Base-by-base conservation (phyloP, 23 tunicate genomes). In the Clavelina lepadiformis region DNA sequence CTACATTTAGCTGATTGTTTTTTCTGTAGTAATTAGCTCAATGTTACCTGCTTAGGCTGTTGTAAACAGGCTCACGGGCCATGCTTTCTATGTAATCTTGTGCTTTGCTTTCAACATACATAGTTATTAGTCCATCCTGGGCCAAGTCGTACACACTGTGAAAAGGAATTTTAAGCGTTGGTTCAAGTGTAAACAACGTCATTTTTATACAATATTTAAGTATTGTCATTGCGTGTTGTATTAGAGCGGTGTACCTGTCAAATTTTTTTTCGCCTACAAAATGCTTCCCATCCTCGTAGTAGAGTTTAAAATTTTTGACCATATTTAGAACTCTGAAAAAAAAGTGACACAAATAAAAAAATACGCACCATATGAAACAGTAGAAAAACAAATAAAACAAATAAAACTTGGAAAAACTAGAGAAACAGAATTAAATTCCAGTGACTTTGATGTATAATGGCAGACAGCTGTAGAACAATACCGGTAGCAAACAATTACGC, bases 181-280 rank as follows among this genome's bases (percentile, higher is more conserved):
- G 5, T 8, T 8, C 45, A 7, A 22, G 45, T 11, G 13, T 60
- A 7, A 24, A 7, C 67, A 28, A 60, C 27, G 6, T 32, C 11
- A 60, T 24, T 29, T 32, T 7, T 46, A 7, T 28, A 60, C 47
- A 53, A n/a, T 58, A n/a, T n/a, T n/a, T n/a, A n/a, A n/a, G n/a
- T n/a, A n/a, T n/a, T n/a, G n/a, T n/a, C n/a, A n/a, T n/a, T n/a
- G n/a, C n/a, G n/a, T n/a, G n/a, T n/a, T n/a, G n/a, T n/a, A n/a
- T n/a, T n/a, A n/a, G n/a, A n/a, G n/a, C n/a, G n/a, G n/a, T n/a
- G 74, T 56, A 88, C 96, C 82, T 88, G 65, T 72, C 77, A 65
- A 91, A 91, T 58, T 71, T 53, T 67, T 91, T 91, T 38, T 91
- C 98, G 31, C 98, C 98, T 46, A 91, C 98, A 64, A 71, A 91